Conservation (phyloP, 2,797 vertebrate genomes). For the Enoplosus armatus region DNA sequence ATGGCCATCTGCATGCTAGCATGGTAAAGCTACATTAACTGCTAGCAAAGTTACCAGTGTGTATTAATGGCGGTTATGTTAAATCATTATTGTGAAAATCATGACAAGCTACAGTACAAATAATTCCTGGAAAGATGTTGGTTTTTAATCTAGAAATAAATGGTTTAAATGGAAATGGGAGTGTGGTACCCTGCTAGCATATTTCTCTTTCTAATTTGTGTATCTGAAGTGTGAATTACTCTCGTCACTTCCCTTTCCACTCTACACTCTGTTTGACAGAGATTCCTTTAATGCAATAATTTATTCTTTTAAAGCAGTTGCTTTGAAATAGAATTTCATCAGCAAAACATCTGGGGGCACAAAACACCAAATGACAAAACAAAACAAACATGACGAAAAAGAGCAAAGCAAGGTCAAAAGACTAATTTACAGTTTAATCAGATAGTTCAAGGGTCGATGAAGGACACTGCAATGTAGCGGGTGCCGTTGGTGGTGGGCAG, state of each 20-base stretch:
- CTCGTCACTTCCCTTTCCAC: slow-evolving; percentile 43
- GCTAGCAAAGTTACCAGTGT: slow-evolving; percentile 43
- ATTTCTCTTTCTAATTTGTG: slow-evolving; percentile 21
- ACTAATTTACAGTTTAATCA: slow-evolving; percentile 12
- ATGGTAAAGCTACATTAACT: slow-evolving; percentile 16
- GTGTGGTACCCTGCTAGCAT: slow-evolving; percentile 1
- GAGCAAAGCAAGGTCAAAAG: slow-evolving; percentile 41
- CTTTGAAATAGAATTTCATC: slow-evolving; percentile 62
- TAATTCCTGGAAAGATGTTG: background rate
- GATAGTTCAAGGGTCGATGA: slow-evolving; percentile 92
- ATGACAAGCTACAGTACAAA: slow-evolving; percentile 36
- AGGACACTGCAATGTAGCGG: slow-evolving; percentile 97
- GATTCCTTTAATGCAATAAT: slow-evolving; percentile 50
- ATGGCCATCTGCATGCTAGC: slow-evolving; percentile 15
- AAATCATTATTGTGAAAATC: slow-evolving; percentile 16
- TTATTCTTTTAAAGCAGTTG: slow-evolving; percentile 60
- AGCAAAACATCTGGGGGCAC: slow-evolving; percentile 42
- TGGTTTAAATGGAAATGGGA: background rate
- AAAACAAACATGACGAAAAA: slow-evolving; percentile 44
- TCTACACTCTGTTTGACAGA: slow-evolving; percentile 82
- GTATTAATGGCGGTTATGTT: slow-evolving; percentile 4
- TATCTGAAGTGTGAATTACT: slow-evolving; percentile 31
- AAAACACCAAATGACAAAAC: slow-evolving; percentile 27
- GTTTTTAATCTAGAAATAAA: slow-evolving; percentile 16
- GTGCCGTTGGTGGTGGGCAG: slow-evolving; percentile 96